Percentiles rank a stretch among this genome's conserved stretches.
Conservation (phyloP, 2,113 vertebrate genomes). For the Apistogramma diplotaenia region DNA sequence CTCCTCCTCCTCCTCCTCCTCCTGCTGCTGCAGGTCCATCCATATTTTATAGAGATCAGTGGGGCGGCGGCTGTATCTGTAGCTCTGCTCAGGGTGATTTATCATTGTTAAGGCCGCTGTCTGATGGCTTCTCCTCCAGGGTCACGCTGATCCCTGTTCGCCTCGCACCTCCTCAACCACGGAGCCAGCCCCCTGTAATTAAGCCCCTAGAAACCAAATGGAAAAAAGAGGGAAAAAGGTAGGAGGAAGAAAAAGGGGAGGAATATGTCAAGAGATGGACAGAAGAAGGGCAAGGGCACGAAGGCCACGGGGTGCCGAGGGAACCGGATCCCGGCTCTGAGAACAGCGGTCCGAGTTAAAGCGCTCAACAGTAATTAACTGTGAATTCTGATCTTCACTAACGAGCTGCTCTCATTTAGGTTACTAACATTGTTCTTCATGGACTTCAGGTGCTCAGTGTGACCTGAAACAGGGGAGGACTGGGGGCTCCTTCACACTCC, state of each 20-base stretch:
- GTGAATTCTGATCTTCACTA: background rate
- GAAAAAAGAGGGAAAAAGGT: constrained; percentile 34
- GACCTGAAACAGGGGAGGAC: background rate
- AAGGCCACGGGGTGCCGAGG: background rate
- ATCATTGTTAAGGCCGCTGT: constrained; percentile 82
- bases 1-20: background rate
- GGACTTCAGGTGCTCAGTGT: background rate
- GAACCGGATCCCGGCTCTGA: background rate
- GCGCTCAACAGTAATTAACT: background rate
- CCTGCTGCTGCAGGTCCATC: constrained; percentile 35
- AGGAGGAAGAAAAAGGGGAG: background rate
- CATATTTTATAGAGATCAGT: constrained; percentile 55
- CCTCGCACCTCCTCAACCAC: constrained; percentile 46
- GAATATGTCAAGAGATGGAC: constrained; percentile 52
- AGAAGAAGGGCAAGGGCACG: constrained; percentile 31
- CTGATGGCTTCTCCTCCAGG: constrained; percentile 74
- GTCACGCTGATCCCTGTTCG: constrained; percentile 67
- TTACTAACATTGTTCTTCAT: background rate
- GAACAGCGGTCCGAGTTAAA: background rate
- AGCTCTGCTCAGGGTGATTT: constrained; percentile 72
- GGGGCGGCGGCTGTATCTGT: constrained; percentile 24
- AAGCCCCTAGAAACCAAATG: constrained; percentile 72
- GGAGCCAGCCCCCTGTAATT: constrained; percentile 70
- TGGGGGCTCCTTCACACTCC: background rate
- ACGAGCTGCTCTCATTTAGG: background rate